Base-by-base conservation (phyloP, 2,888 invertebrate genomes). In the Parnassius glacialis region DNA sequence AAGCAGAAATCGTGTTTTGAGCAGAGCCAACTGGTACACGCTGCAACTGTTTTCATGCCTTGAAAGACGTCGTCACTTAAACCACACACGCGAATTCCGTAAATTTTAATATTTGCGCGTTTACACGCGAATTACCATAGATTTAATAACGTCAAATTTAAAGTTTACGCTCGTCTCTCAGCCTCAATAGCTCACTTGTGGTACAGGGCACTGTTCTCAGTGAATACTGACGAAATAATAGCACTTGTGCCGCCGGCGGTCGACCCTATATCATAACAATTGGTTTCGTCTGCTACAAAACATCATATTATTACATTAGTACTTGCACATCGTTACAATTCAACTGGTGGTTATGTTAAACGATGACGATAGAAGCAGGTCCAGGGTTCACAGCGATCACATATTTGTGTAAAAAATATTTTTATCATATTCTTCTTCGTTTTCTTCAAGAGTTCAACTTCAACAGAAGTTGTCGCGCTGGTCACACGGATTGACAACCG, bases 221-320 rank as follows among this genome's bases (percentile, higher is more conserved):
- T 68, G 75, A 72, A 41, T 74, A 75, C 75, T 79, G 78, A 84
- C 85, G 81, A 81, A 82, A 79, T 84, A 81, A 80, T 80, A 72
- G 75, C 74, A 66, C 72, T 52, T 83, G 83, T 86, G 86, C 85
- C 84, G 83, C 74, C 73, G 67, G 65, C 73, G 67, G 66, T 69
- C 67, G 64, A 67, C 69, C 71, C 68, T 65, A 69, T 67, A 69
- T 62, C 62, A 62, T 62, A 62, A 62, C 62, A 62, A 62, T 62
- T 62, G 62, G 54, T 59, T 58, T 59, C 58, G 62, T 62, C 62
- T 58, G 57, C 44, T 51, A 34, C 47, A 47, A 16, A 50, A 58
- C 50, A 57, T 62, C 52, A 57, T 57, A n/a, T 61, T 57, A 62
- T 57, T 57, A 57, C 61, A 34, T 25, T 52, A 59, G 52, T 57